phyloP scores from a whole-genome alignment of 1,140 invertebrate species.

The Drosophila biarmipes region DNA sequence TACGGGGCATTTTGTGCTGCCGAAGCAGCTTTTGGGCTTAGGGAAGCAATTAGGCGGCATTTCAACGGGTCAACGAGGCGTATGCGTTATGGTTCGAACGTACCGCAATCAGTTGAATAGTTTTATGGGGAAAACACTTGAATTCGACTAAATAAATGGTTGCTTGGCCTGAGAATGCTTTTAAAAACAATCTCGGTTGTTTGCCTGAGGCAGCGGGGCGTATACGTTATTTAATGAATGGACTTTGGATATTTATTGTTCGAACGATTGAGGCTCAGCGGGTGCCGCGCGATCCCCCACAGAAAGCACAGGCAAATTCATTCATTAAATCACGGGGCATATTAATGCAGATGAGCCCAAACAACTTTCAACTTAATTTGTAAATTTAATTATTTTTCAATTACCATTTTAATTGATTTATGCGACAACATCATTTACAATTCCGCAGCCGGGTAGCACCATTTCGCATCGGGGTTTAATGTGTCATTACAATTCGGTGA shows the following conservation, averaged over 20 bases:
- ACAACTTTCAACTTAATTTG: conserved; percentile 65
- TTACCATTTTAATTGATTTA: conserved; percentile 76
- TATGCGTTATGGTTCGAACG: conserved; percentile 28
- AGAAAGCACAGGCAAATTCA: conserved; percentile 12
- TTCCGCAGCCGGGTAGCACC: conserved; percentile 15
- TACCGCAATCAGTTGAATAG: conserved; percentile 16
- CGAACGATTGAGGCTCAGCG: conserved; percentile 7
- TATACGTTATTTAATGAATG: conserved; percentile 34
- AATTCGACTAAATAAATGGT: conserved; percentile 18
- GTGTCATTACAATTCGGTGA: conserved; percentile 41
- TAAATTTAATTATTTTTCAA: conserved; percentile 72
- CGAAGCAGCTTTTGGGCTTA: conserved; percentile 19
- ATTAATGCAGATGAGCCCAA: conserved; percentile 44
- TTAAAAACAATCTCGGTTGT: conserved; percentile 26
- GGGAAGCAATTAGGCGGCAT: conserved; percentile 22
- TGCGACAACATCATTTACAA: conserved; percentile 65
- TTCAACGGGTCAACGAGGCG: conserved; percentile 21
- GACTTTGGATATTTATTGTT: conserved; percentile 34
- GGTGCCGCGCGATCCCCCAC: background rate
- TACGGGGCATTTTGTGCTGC: background rate
- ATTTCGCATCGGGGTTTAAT: conserved; percentile 11
- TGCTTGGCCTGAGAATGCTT: conserved; percentile 17
- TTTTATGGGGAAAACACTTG: conserved; percentile 7
- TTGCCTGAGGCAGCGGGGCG: conserved; percentile 34
- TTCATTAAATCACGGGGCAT: conserved; percentile 39